Base-by-base conservation (phyloP, 2,113 vertebrate species). In the Jaculus jaculus region DNA sequence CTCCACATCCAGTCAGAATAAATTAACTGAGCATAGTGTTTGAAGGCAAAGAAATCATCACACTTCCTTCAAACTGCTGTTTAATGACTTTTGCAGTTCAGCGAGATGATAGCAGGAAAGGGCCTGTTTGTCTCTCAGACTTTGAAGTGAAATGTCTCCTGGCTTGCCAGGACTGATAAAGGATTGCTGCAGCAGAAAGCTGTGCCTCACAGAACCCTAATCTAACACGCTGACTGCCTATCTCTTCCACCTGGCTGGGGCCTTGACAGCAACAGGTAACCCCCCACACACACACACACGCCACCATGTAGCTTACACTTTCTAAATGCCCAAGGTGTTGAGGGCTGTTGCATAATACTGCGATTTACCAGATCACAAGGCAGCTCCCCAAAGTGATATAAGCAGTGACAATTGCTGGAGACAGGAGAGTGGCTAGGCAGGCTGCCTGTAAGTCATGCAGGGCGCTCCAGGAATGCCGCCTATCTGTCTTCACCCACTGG, bases 1-100 rank as follows among this genome's bases (percentile, higher is more conserved):
- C 80, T 93, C 96, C 96, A 97, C 94, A 96, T 92, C 82, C 95
- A 90, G 84, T 93, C 84, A 94, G 96, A 97, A 97, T 96, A 97
- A 97, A 97, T 97, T 90, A 98, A 95, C 84, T 96, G 93, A 96
- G 96, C 94, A 73, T 47, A 87, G 94, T 96, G 32, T 97, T 95
- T 93, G 58, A 91, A 95, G 96, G 68, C 68, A 89, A 91, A 87
- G 78, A 95, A 96, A 95, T 91, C 87, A 94, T 94, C 68, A 51
- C 66, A 87, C 93, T 91, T 47, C 87, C 79, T 96, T 96, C 87
- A 85, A 92, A 95, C 84, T 86, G 78, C n/a, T 68, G 30, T 71
- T 91, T 95, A 95, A 97, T 96, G 84, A 86, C 84, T 96, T 80
- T 78, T 69, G 39, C 84, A 90, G 37, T 71, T 78, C 82, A 58